Percentiles rank a stretch among this genome's conserved stretches.
phyloP scores from a whole-genome alignment of 2,113 vertebrate genomes.

The Pluvialis apricaria region DNA sequence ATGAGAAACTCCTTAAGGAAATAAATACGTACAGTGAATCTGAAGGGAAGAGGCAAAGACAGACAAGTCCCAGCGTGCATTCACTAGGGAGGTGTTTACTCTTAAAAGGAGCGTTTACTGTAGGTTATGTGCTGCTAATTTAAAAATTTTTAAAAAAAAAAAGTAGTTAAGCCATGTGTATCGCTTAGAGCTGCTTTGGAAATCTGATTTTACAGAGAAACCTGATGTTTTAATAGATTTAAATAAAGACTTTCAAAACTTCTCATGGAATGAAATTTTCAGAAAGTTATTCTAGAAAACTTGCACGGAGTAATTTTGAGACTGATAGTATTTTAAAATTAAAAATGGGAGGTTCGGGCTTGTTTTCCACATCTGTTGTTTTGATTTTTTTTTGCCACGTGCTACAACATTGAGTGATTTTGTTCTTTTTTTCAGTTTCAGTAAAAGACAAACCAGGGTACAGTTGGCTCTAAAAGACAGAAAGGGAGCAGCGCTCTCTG shows the following conservation, averaged over 20 bases:
- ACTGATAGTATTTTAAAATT: not conserved
- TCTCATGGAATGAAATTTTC: not conserved
- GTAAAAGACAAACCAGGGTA: not conserved
- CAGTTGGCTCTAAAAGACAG: too few species aligned
- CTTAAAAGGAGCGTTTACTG: not conserved
- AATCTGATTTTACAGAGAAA: not conserved
- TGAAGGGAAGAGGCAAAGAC: not conserved
- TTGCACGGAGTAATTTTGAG: not conserved
- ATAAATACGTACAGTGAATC: fast-evolving
- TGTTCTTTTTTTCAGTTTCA: not conserved
- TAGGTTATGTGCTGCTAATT: not conserved
- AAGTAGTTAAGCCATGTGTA: not conserved
- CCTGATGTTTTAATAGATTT: not conserved
- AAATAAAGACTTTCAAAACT: not conserved
- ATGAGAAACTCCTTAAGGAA: not conserved
- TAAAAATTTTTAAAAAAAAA: not conserved
- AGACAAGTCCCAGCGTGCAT: not conserved
- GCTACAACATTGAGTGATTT: not conserved
- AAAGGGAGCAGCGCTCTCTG: not conserved
- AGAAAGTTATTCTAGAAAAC: not conserved
- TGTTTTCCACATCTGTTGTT: not conserved
- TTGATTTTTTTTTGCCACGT: not conserved
- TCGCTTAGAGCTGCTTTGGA: not conserved
- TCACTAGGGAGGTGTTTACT: not conserved
- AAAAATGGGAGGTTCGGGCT: not conserved